Conservation (phyloP, 2,113 vertebrate genomes). For the Ifrita kowaldi region DNA sequence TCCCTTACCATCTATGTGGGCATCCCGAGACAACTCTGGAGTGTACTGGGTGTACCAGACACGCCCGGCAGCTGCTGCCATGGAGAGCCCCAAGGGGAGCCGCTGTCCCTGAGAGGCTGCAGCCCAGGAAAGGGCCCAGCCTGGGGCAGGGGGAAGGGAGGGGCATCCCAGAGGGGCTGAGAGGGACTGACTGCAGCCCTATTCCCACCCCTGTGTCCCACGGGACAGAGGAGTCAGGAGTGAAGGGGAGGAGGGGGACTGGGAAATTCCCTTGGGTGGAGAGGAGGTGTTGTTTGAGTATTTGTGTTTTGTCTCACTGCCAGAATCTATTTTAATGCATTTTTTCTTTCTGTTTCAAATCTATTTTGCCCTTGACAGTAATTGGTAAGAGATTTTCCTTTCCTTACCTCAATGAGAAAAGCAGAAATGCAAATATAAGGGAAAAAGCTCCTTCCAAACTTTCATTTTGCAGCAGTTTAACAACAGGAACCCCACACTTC, state of each 20-base stretch:
- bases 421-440: neutral
- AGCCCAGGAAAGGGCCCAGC: neutral
- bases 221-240: fast-evolving
- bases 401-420: neutral
- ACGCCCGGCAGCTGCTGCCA: fast-evolving
- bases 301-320: neutral
- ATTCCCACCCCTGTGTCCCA: neutral
- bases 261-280: neutral
- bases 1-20: neutral
- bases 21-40: neutral
- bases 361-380: neutral
- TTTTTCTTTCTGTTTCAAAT: neutral
- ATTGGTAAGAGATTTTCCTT: neutral
- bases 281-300: neutral
- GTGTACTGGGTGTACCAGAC: fast-evolving
- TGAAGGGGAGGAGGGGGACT: fast-evolving
- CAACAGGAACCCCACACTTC: neutral
- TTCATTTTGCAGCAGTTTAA: neutral
- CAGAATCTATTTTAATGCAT: neutral
- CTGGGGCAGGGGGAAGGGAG: neutral
- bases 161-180: neutral
- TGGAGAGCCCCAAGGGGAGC: neutral
- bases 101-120: neutral
- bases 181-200: neutral
- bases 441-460: neutral